These are phyloP conservation scores for Brachyhypopomus gauderio DNA, from an alignment of 2,113 vertebrate species.

Conservation along the genomic window DNA sequence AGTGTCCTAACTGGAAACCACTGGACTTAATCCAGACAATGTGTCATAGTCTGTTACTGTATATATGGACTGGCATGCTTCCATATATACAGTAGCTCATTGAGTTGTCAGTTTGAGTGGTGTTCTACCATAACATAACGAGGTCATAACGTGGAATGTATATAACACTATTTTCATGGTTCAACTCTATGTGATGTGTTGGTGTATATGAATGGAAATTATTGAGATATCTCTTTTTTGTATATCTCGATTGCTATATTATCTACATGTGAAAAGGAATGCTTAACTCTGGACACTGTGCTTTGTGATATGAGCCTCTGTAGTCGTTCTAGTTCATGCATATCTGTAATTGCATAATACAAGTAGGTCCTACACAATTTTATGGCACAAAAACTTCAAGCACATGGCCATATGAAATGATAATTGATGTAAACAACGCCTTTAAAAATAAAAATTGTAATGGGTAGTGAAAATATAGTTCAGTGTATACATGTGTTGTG, in stretches of 20 bases:
- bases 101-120: conserved; percentile 11
- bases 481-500: not conserved
- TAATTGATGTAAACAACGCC: conserved; percentile 38
- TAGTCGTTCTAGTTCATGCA: conserved; percentile 32
- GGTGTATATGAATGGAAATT: conserved; percentile 30
- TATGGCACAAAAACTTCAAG: conserved; percentile 39
- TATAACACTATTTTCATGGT: conserved; percentile 27
- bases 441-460: conserved; percentile 52
- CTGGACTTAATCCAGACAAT: not conserved
- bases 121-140: conserved; percentile 16
- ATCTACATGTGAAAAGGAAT: conserved; percentile 41
- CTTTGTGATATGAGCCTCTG: conserved; percentile 39
- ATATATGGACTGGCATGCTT: conserved; percentile 17
- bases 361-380: conserved; percentile 13
- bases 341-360: conserved; percentile 25
- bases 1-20: conserved; percentile 5
- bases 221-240: conserved; percentile 30
- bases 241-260: conserved; percentile 39
- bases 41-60: conserved; percentile 19
- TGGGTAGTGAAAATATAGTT: conserved; percentile 4
- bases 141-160: conserved; percentile 26
- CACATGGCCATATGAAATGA: conserved; percentile 31
- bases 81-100: conserved; percentile 45
- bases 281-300: conserved; percentile 43
- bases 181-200: conserved; percentile 28